A percentile compares a stretch with the other conserved stretches of the same genome.
Evolutionary conservation across 1,140 invertebrate genomes (phyloP).

Genomic region (Drosophila pruinosa): DNA sequence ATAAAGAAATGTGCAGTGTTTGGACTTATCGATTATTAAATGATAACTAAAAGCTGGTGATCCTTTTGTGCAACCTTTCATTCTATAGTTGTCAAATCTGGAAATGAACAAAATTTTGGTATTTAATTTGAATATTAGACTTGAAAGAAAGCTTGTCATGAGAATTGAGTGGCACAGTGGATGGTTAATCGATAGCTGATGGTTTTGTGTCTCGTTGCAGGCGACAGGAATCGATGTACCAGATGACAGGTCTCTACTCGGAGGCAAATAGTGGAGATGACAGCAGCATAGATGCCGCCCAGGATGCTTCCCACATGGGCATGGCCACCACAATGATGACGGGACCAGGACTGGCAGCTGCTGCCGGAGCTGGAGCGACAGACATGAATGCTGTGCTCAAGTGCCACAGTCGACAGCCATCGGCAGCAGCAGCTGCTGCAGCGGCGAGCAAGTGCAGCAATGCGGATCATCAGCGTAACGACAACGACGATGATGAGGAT

Average conservation of each 20-base stretch:
- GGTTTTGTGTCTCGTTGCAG: slow-evolving; percentile 76
- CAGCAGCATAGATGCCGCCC: slow-evolving; percentile 82
- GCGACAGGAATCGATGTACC: slow-evolving; percentile 93
- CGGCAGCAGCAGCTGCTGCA: slow-evolving; percentile 71
- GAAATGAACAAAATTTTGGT: not conserved
- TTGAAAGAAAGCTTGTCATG: slow-evolving; percentile 36
- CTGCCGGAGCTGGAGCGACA: slow-evolving; percentile 52
- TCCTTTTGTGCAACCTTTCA: too few relatives aligned
- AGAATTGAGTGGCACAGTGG: slow-evolving; percentile 2
- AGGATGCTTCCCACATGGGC: slow-evolving; percentile 33
- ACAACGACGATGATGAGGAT: slow-evolving; percentile 70
- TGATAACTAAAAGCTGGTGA: too few relatives aligned
- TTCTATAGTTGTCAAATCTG: not conserved
- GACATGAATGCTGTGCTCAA: slow-evolving; percentile 83
- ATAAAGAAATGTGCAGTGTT: too few relatives aligned
- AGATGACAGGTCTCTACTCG: slow-evolving; percentile 92
- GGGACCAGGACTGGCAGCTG: slow-evolving; percentile 77
- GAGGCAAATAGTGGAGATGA: slow-evolving; percentile 86
- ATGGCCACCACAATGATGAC: not conserved
- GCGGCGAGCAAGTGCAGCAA: slow-evolving; percentile 88
- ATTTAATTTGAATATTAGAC: not conserved
- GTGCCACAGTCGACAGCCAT: slow-evolving; percentile 91
- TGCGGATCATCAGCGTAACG: slow-evolving; percentile 36
- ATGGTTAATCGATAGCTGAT: not conserved
- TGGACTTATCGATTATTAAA: not conserved